Evolutionary conservation across 2,797 vertebrate genomes (phyloP), one percentile per base, ranked within the genome.

Genomic region (Cyprinodon diabolis): DNA sequence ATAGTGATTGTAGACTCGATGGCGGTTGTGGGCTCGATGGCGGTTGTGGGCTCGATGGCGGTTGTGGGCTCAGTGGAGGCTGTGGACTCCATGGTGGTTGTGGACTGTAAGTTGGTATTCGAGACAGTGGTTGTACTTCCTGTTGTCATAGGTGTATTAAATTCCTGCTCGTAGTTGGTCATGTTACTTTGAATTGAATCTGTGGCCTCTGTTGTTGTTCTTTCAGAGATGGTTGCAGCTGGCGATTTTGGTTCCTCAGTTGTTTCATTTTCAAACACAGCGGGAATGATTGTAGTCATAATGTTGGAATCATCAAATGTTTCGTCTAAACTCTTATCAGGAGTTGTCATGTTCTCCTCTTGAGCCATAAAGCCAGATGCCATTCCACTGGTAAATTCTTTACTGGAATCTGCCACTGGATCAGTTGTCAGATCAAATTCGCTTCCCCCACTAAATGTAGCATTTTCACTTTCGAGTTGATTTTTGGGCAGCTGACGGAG

Each of bases 81-180:
- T 57, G 87, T 86, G 3, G 35, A 14, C 17, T 79, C 40, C 0
- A 75, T 83, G 14, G 21, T 14, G 66, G 78, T 78, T 57, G 87
- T 86, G 3, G 35, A 14, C 19, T 79, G 56, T 17, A 66, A 47
- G 67, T 67, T 5, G 0, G 73, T 85, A 47, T 84, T 84, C 14
- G 67, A 68, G 37, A 51, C 5, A 12, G 14, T n/a, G 49, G 82
- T 80, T 49, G 72, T 37, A 65, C 78, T 81, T 13, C 25, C 23
- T 5, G 40, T n/a, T 30, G 69, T 54, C 0, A 4, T 19, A 0
- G 72, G 78, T n/a, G 72, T 63, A 52, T 83, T 74, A 0, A 72
- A 55, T 13, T 74, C 80, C 7, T 75, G 69, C n/a, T 83, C 49
- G 1, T 12, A 11, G 19, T 62, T 51, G 1, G 76, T 90, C 37